These are phyloP conservation scores for Microhierax caerulescens DNA, from an alignment of 2,797 vertebrate genomes.

Conservation along the genomic window DNA sequence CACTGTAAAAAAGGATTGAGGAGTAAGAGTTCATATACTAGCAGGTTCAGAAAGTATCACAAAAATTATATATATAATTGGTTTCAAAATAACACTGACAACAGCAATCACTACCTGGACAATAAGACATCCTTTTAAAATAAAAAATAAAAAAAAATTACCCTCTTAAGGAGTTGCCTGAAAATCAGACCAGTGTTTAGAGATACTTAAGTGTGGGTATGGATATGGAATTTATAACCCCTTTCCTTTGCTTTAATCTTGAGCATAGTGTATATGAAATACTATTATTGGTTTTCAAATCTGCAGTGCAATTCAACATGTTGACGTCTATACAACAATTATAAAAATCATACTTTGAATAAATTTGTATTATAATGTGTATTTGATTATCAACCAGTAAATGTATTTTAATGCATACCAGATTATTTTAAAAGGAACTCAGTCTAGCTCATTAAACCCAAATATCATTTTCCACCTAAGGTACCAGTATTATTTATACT, in stretches of 20 bases:
- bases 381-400: not conserved
- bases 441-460: not conserved
- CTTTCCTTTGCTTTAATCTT: not conserved
- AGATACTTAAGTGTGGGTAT: not conserved
- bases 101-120: not conserved
- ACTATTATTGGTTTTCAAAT: not conserved
- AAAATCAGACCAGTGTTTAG: not conserved
- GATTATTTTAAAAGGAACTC: not conserved
- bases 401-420: not conserved
- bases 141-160: not conserved
- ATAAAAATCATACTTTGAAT: not conserved
- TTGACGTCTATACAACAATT: not conserved
- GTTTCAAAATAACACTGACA: not conserved
- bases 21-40: not conserved
- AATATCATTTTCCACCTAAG: not conserved
- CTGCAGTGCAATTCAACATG: not conserved
- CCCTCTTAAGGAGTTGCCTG: not conserved
- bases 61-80: not conserved
- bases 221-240: not conserved
- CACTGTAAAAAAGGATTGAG: accelerated
- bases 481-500: not conserved
- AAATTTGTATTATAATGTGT: not conserved
- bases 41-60: not conserved
- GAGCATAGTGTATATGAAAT: not conserved
- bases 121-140: not conserved